These are phyloP conservation scores for Hyles vespertilio DNA, from an alignment of 1,140 invertebrate species.

Conservation along the genomic window DNA sequence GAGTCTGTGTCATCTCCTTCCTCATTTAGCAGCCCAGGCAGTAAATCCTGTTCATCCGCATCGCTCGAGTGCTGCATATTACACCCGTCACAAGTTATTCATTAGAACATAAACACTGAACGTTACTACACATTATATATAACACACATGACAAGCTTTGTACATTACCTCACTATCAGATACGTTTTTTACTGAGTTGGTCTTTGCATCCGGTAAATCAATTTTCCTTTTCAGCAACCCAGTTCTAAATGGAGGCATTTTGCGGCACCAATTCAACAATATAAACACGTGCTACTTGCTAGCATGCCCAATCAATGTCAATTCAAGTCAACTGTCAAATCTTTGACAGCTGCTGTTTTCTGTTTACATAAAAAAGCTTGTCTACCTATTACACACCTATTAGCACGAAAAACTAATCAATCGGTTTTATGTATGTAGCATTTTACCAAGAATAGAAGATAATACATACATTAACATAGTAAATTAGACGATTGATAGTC, in stretches of 20 bases:
- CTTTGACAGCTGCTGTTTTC: too few species aligned
- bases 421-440: too few species aligned
- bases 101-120: constrained; percentile 10
- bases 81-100: too few species aligned
- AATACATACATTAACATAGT: too few species aligned
- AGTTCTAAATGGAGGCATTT: constrained; percentile 60
- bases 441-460: too few species aligned
- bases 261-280: constrained; percentile 10
- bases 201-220: constrained; percentile 17
- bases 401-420: too few species aligned
- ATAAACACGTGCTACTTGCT: background rate
- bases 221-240: constrained; percentile 59
- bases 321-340: too few species aligned
- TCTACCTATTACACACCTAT: too few species aligned
- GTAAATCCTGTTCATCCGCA: constrained; percentile 39
- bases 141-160: background rate
- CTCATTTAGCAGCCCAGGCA: constrained; percentile 33
- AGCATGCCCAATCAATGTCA: too few species aligned
- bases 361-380: too few species aligned
- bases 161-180: constrained; percentile 21
- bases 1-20: constrained; percentile 51
- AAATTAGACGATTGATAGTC: too few species aligned
- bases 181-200: constrained; percentile 13
- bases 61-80: constrained; percentile 20
- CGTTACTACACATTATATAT: constrained; percentile 2